Evolutionary conservation across 2,888 invertebrate genomes (phyloP).

Genomic region (Drosophila neonasuta): DNA sequence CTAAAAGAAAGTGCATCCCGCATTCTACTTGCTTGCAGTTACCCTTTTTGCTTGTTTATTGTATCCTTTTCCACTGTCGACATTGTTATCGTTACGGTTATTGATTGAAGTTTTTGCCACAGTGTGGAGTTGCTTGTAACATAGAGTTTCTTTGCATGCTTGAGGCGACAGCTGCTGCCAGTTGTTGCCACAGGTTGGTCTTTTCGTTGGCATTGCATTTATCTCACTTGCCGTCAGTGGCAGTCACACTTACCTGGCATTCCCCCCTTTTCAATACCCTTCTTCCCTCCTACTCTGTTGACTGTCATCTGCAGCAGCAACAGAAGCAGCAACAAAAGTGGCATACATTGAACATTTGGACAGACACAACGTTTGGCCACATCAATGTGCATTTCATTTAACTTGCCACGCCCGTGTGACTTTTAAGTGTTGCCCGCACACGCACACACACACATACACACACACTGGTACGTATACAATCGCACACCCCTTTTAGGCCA

Average conservation of each 20-base stretch:
- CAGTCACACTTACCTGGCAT: conserved; percentile 40
- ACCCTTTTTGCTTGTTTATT: conserved; percentile 18
- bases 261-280: conserved; percentile 22
- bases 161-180: conserved; percentile 58
- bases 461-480: conserved; percentile 3
- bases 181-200: conserved; percentile 53
- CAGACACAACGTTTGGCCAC: conserved; percentile 61
- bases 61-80: conserved; percentile 41
- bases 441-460: conserved; percentile 29
- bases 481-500: conserved; percentile 37
- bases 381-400: conserved; percentile 78
- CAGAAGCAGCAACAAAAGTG: conserved; percentile 37
- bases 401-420: conserved; percentile 77
- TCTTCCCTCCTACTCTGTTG: conserved; percentile 32
- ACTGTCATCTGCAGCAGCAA: conserved; percentile 28
- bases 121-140: conserved; percentile 15
- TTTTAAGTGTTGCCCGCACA: conserved; percentile 70
- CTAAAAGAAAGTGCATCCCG: conserved; percentile 6
- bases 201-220: conserved; percentile 47
- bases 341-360: conserved; percentile 34
- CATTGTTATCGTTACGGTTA: conserved; percentile 75
- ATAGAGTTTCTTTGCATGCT: conserved; percentile 40
- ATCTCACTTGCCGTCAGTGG: conserved; percentile 47
- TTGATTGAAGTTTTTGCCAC: conserved; percentile 62
- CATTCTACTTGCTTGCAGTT: accelerated